phyloP scores from a whole-genome alignment of 2,888 invertebrate genomes.

The Athalia circularis region DNA sequence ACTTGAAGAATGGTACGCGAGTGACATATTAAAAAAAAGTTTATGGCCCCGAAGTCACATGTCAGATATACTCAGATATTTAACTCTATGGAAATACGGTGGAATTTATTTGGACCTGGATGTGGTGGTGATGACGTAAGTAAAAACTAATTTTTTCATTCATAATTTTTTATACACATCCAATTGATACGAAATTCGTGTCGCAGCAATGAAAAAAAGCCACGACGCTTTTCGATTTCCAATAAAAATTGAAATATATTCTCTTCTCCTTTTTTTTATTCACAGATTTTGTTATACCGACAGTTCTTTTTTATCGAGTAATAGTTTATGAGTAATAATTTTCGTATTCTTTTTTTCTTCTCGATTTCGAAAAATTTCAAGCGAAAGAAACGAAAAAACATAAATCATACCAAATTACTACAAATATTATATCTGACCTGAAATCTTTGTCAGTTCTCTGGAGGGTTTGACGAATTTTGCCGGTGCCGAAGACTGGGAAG shows the following conservation, averaged over 20 bases:
- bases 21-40: conserved; percentile 75
- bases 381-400: too few species aligned
- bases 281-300: too few species aligned
- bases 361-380: too few species aligned
- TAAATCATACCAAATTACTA: neutral
- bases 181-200: too few species aligned
- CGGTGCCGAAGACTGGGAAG: conserved; percentile 77
- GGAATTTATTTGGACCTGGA: conserved; percentile 88
- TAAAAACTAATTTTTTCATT: conserved; percentile 22
- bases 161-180: neutral
- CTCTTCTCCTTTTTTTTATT: too few species aligned
- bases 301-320: too few species aligned
- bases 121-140: conserved; percentile 79
- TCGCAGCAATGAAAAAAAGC: too few species aligned
- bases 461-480: conserved; percentile 79
- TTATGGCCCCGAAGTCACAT: conserved; percentile 79
- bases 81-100: conserved; percentile 84
- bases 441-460: conserved; percentile 73
- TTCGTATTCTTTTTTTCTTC: too few species aligned
- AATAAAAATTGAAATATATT: too few species aligned
- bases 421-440: neutral
- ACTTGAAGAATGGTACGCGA: conserved; percentile 76
- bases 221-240: too few species aligned
- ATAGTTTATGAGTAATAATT: too few species aligned
- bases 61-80: conserved; percentile 80